A percentile compares a stretch with the other conserved stretches of the same genome.
Evolutionary conservation across 1,140 invertebrate species (phyloP).

Genomic region (Scaptodrosophila lebanonensis): DNA sequence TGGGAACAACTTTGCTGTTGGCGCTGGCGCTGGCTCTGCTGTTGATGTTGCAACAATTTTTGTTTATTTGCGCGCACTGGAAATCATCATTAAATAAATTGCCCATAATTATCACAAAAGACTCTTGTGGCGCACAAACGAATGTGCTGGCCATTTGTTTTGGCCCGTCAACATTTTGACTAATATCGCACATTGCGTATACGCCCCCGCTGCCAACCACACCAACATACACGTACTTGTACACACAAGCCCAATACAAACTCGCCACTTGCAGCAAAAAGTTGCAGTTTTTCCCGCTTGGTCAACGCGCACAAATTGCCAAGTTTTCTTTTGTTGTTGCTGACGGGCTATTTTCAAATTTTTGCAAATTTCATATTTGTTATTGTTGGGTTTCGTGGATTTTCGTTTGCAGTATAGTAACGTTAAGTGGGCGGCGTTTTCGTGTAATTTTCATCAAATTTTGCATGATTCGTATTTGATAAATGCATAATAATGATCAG

Average conservation of each 20-base stretch:
- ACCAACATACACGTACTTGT: too few species aligned
- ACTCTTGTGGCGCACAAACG: neutral
- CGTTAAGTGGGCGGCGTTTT: constrained; percentile 40
- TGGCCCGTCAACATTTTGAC: constrained; percentile 39
- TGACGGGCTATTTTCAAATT: too few species aligned
- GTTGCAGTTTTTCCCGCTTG: too few species aligned
- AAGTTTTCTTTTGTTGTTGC: too few species aligned
- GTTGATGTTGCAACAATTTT: neutral
- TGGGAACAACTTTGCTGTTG: too few species aligned
- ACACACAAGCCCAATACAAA: too few species aligned
- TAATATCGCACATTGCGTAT: constrained; percentile 17
- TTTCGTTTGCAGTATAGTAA: too few species aligned
- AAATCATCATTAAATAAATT: constrained; percentile 56
- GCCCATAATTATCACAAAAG: constrained; percentile 45
- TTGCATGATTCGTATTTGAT: constrained; percentile 45
- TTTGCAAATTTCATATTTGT: too few species aligned
- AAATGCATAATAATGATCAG: constrained; percentile 10
- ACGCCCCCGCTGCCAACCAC: too few species aligned
- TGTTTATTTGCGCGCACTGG: constrained; percentile 38
- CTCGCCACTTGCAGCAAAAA: too few species aligned
- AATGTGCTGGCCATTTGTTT: constrained; percentile 36
- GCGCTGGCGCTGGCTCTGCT: too few species aligned
- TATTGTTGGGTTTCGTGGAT: constrained; percentile 22
- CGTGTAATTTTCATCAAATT: constrained; percentile 52
- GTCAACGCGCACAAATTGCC: too few species aligned